Conservation (phyloP, 2,797 vertebrate genomes). For the Tenualosa thibaudeaui region DNA sequence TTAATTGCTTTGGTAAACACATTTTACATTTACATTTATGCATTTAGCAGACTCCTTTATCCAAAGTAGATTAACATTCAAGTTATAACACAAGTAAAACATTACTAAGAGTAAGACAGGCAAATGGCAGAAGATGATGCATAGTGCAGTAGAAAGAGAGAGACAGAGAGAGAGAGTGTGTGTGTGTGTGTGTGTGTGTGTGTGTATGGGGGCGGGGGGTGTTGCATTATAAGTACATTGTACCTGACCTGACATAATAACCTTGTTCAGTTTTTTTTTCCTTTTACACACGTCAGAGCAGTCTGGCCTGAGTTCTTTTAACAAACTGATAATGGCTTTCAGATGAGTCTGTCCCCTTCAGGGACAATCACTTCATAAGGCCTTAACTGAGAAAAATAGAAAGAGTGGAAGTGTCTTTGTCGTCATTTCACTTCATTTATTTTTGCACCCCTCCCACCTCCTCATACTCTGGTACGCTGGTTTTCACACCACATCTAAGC, state of each 20-base stretch:
- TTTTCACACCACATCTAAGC: slow-evolving; percentile 54
- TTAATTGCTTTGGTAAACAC: not conserved
- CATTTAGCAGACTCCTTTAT: too few species aligned
- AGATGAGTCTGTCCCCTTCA: not conserved
- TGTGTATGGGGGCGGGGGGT: too few species aligned
- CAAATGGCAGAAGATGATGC: too few species aligned
- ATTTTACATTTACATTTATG: too few species aligned
- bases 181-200: too few species aligned
- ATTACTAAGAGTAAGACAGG: too few species aligned
- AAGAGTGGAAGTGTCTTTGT: not conserved
- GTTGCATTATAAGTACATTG: too few species aligned
- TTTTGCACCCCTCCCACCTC: not conserved
- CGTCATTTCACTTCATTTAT: not conserved
- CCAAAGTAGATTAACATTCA: too few species aligned
- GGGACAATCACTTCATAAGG: not conserved
- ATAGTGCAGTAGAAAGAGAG: too few species aligned
- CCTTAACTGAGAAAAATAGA: not conserved
- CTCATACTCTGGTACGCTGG: slow-evolving; percentile 13
- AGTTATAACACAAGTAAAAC: too few species aligned
- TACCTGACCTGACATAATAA: not conserved
- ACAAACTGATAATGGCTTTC: slow-evolving; percentile 11
- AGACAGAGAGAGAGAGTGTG: too few species aligned
- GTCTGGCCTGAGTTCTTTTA: not conserved
- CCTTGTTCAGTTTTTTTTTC: not conserved
- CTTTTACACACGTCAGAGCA: not conserved